Conservation (phyloP, 2,888 invertebrate species). For the Globia sparganii region DNA sequence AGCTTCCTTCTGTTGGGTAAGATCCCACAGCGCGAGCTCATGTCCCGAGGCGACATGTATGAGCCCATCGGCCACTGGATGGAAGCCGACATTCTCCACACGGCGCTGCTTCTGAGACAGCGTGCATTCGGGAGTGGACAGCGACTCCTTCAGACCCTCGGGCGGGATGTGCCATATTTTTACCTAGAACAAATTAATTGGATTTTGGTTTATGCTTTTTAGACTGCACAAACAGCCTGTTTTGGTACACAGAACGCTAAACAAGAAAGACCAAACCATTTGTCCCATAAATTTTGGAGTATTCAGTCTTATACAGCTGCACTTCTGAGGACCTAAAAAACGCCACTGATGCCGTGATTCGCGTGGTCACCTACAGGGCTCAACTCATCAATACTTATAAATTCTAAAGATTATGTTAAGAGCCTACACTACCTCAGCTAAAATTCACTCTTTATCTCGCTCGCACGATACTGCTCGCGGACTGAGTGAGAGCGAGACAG, state of each 20-base stretch:
- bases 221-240: not conserved
- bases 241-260: not conserved
- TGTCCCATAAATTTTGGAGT: too few relatives aligned
- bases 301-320: too few relatives aligned
- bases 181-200: slow-evolving; percentile 89
- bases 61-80: slow-evolving; percentile 97
- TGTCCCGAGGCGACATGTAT: slow-evolving; percentile 96
- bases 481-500: too few relatives aligned
- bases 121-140: slow-evolving; percentile 94
- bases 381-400: too few relatives aligned
- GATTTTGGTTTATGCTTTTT: not conserved
- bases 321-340: too few relatives aligned
- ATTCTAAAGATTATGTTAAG: too few relatives aligned
- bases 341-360: too few relatives aligned
- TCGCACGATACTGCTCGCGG: too few relatives aligned
- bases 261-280: not conserved
- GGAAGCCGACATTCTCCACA: slow-evolving; percentile 97
- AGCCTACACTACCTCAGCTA: too few relatives aligned
- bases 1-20: slow-evolving; percentile 94
- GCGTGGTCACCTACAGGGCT: too few relatives aligned
- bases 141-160: slow-evolving; percentile 93
- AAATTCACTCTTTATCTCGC: too few relatives aligned
- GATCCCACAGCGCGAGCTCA: slow-evolving; percentile 96
- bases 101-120: slow-evolving; percentile 95
- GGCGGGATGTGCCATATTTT: slow-evolving; percentile 98